Percentiles rank a stretch among this genome's conserved stretches.
phyloP scores from a whole-genome alignment of 2,888 invertebrate genomes.

The Cyclophora punctaria region DNA sequence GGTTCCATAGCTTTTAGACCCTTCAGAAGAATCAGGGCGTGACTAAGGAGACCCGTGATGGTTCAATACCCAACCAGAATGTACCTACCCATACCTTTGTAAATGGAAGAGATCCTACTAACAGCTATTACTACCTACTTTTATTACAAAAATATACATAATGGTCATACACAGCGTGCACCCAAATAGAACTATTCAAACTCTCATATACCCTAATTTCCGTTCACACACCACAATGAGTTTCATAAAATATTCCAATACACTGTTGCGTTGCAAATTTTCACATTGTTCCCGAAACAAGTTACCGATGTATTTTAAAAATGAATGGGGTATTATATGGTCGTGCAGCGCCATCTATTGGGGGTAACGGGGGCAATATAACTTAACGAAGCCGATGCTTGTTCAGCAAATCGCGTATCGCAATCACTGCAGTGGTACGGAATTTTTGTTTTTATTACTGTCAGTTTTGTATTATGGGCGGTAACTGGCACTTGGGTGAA shows the following conservation, averaged over 20 bases:
- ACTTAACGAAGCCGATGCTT: too few relatives aligned
- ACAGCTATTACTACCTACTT: constrained; percentile 1
- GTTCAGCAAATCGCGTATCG: not conserved
- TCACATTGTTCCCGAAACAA: too few relatives aligned
- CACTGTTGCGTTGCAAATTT: too few relatives aligned
- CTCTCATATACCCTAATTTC: too few relatives aligned
- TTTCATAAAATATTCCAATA: too few relatives aligned
- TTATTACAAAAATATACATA: not conserved
- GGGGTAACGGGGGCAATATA: too few relatives aligned
- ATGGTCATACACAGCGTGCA: too few relatives aligned
- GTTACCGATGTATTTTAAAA: too few relatives aligned
- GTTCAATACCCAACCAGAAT: constrained; percentile 6
- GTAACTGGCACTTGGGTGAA: constrained; percentile 17
- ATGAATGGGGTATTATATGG: too few relatives aligned
- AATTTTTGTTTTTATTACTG: constrained; percentile 14
- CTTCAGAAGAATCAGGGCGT: constrained; percentile 8
- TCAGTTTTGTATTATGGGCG: constrained; percentile 13
- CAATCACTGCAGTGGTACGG: constrained; percentile 14
- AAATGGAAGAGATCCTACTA: not conserved
- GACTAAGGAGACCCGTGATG: constrained; percentile 8
- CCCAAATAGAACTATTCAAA: too few relatives aligned
- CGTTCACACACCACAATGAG: too few relatives aligned
- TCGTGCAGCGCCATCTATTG: too few relatives aligned
- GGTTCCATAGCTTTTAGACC: not conserved
- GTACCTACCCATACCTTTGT: constrained; percentile 1